Percentiles rank a stretch among this genome's conserved stretches.
Evolutionary conservation across 2,113 vertebrate species (phyloP).

Genomic region (Lepus timidus): DNA sequence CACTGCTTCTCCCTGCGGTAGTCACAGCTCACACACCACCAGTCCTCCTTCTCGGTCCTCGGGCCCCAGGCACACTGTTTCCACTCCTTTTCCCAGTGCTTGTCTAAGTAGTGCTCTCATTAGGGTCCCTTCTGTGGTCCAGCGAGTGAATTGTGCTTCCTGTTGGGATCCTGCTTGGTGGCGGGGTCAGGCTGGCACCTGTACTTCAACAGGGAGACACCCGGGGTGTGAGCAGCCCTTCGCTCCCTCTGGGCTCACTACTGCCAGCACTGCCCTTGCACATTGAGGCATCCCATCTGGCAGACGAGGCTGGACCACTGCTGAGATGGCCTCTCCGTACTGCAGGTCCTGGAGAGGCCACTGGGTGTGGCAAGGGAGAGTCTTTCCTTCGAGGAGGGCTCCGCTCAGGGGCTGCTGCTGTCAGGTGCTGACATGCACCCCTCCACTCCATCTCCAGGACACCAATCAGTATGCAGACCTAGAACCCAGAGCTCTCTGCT

Average conservation of each 20-base stretch:
- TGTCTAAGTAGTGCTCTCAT: neutral
- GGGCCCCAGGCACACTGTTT: too few relatives aligned
- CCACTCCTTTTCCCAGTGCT: neutral
- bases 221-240: neutral
- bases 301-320: neutral
- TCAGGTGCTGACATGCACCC: neutral
- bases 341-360: accelerated
- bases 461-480: neutral
- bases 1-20: too few relatives aligned
- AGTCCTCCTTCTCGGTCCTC: neutral
- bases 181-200: neutral
- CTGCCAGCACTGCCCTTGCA: accelerated
- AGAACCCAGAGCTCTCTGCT: neutral
- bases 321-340: neutral
- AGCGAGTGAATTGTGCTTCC: neutral
- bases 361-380: neutral
- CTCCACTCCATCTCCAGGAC: neutral
- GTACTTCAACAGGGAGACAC: neutral
- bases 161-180: neutral
- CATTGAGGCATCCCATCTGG: too few relatives aligned
- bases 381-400: neutral
- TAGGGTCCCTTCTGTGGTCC: neutral
- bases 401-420: accelerated
- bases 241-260: neutral
- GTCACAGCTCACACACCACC: neutral